Conservation (phyloP, 2,797 vertebrate genomes). For the Darevskia nairensis region DNA sequence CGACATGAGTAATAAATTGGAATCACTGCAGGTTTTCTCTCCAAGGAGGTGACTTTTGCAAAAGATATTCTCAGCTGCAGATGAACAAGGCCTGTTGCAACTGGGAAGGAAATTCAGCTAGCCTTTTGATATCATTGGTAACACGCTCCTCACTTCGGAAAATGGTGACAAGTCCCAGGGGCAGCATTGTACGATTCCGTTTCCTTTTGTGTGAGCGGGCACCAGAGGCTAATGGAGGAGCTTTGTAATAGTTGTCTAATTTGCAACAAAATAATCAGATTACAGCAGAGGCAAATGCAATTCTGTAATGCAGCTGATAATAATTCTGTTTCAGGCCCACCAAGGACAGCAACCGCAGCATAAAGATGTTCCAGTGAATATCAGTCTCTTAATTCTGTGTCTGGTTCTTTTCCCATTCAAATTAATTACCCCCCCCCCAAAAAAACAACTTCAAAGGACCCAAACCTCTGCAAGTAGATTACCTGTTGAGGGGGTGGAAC, state of each 20-base stretch:
- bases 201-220: neutral
- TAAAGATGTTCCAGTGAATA: neutral
- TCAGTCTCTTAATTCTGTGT: neutral
- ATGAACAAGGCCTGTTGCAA: neutral
- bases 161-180: neutral
- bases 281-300: neutral
- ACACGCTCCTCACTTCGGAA: neutral
- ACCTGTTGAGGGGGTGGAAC: too few relatives aligned
- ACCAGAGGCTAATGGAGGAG: neutral
- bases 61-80: neutral
- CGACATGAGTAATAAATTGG: slow-evolving; percentile 2
- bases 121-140: neutral
- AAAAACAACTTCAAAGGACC: too few relatives aligned
- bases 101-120: neutral
- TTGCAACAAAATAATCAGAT: neutral
- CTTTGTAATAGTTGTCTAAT: neutral
- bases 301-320: neutral
- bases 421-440: too few relatives aligned
- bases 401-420: too few relatives aligned
- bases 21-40: neutral
- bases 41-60: neutral
- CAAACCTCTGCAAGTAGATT: too few relatives aligned
- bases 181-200: neutral
- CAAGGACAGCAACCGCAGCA: neutral
- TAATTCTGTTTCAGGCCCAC: neutral